Evolutionary conservation across 2,797 vertebrate genomes (phyloP).

Genomic region (Synanceia verrucosa): DNA sequence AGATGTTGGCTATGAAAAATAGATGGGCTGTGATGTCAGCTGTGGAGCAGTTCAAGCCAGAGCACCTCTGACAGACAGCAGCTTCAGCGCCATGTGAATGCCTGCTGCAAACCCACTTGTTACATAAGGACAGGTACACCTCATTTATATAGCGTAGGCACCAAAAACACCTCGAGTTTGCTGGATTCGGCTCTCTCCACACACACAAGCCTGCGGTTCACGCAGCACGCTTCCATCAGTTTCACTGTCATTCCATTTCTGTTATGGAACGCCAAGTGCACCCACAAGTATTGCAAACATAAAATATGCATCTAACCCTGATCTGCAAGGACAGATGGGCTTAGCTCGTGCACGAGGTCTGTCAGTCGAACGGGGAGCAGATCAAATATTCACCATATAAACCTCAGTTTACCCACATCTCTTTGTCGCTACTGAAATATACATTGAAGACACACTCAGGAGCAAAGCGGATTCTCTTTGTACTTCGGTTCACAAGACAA

Average conservation of each 20-base stretch:
- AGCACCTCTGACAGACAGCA: conserved; percentile 71
- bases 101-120: conserved; percentile 26
- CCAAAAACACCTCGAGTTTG: conserved; percentile 28
- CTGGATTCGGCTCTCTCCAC: conserved; percentile 27
- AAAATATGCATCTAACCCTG: conserved; percentile 58
- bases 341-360: conserved; percentile 19
- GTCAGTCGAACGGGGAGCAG: conserved; percentile 34
- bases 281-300: conserved; percentile 55
- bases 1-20: conserved; percentile 85
- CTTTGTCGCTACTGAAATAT: conserved; percentile 62
- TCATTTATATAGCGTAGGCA: conserved; percentile 16
- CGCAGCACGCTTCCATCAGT: conserved; percentile 44
- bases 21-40: conserved; percentile 82
- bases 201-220: conserved; percentile 19
- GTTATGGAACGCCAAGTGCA: conserved; percentile 48
- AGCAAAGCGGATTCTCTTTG: conserved; percentile 40
- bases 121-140: conserved; percentile 43
- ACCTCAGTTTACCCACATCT: conserved; percentile 55
- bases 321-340: conserved; percentile 43
- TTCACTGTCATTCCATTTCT: conserved; percentile 39
- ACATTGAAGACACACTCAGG: conserved; percentile 34
- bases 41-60: conserved; percentile 69
- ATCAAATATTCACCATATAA: conserved; percentile 62
- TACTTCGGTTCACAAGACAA: conserved; percentile 27
- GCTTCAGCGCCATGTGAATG: conserved; percentile 43